Base-by-base conservation (phyloP, 1,140 invertebrate genomes). In the Lordiphosa stackelbergi region DNA sequence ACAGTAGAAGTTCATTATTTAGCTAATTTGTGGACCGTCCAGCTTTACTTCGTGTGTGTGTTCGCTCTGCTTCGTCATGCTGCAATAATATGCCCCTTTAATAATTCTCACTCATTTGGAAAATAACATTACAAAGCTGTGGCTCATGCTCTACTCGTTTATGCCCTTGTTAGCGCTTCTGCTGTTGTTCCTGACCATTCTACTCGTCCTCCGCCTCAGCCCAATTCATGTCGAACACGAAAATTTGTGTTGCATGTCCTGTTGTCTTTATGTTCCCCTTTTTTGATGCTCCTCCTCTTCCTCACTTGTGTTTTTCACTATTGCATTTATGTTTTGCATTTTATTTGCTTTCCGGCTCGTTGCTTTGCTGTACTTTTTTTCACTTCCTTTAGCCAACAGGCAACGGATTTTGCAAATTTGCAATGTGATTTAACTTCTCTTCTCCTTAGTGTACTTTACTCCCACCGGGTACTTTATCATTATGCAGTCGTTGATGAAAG, bases 51-150 rank as follows among this genome's bases (percentile, higher is more conserved):
- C 36, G 10, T 57, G n/a, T 34, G 10, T 22, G 16, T 47, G n/a
- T 60, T 51, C 11, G n/a, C 24, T 46, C 22, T 83, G 75, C 64
- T 81, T 75, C 63, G 61, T 73, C 65, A 85, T 79, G 74, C 79
- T 85, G 75, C 69, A 85, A 66, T 85, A 85, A 85, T 85, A 31
- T 46, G 71, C 37, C 63, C 63, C 70, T 85, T 85, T 85, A 85
- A 85, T 85, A 85, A 85, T 79, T 79, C 68, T 60, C 79, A 74
- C 58, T 81, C 72, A 57, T 81, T 81, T 77, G 81, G 81, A 85
- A 85, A 85, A 85, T 85, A 83, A 73, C 78, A 58, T 55, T 56
- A 83, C 60, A 77, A 77, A 77, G 77, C 57, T 57, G 69, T 69
- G 71, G 58, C 13, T 51, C 11, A 52, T 19, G 24, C 1, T 11